phyloP scores from a whole-genome alignment of 2,888 invertebrate genomes.

The Sphaerolaimus hirsutus region DNA sequence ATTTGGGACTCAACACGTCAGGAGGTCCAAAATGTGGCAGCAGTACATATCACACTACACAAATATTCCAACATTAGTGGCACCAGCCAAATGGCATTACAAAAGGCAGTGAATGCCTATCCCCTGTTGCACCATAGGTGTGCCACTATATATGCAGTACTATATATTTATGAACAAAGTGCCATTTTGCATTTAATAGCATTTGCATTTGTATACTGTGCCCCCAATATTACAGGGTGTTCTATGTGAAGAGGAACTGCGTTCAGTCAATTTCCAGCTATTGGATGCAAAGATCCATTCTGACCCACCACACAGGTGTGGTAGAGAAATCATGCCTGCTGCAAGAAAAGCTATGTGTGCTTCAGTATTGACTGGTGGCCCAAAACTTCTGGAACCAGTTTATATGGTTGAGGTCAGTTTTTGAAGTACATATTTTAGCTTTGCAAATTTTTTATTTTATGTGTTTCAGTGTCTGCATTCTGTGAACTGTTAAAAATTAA shows the following conservation, averaged over 20 bases:
- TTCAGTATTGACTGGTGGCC: conserved; percentile 8
- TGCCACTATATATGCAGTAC: not conserved
- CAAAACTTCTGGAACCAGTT: conserved; percentile 9
- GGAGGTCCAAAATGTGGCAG: too few relatives aligned
- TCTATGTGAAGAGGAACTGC: conserved; percentile 7
- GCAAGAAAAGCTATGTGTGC: conserved; percentile 7
- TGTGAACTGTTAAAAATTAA: not conserved
- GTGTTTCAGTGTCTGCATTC: not conserved
- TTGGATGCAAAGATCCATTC: conserved; percentile 8
- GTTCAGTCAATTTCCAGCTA: conserved; percentile 9
- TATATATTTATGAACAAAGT: not conserved
- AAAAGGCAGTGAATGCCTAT: too few relatives aligned
- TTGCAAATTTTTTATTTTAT: not conserved
- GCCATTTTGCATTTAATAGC: not conserved
- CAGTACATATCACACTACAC: too few relatives aligned
- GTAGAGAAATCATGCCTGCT: conserved; percentile 9
- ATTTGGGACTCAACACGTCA: too few relatives aligned
- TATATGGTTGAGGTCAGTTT: conserved; percentile 9
- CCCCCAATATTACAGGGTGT: conserved; percentile 5
- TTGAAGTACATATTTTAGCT: not conserved
- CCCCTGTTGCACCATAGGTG: too few relatives aligned
- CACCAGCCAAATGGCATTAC: too few relatives aligned
- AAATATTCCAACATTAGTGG: too few relatives aligned
- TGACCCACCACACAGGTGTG: conserved; percentile 8
- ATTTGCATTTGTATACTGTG: too few relatives aligned